These are phyloP conservation scores for Pemphredon lugubris DNA, from an alignment of 2,888 invertebrate genomes.

Conservation along the genomic window DNA sequence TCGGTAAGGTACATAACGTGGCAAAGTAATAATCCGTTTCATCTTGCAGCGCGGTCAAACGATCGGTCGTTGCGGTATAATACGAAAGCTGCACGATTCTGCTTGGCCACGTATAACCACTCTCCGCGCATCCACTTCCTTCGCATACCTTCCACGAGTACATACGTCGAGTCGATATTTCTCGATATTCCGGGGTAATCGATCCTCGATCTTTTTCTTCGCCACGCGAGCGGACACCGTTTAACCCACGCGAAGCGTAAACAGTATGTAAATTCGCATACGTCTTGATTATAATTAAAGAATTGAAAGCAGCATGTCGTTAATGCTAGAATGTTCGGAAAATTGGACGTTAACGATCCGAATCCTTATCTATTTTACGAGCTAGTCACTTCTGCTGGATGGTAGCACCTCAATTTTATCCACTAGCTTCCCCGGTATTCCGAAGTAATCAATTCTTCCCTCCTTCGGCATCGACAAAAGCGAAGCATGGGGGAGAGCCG, in stretches of 20 bases:
- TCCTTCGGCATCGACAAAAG: conserved; percentile 27
- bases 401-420: too few species aligned
- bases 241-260: too few species aligned
- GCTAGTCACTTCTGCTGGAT: too few species aligned
- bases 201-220: conserved; percentile 25
- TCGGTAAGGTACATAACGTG: conserved; percentile 58
- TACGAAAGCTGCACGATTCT: conserved; percentile 41
- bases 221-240: not conserved
- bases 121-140: conserved; percentile 27
- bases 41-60: conserved; percentile 54
- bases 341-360: too few species aligned
- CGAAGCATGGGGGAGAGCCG: not conserved
- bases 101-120: not conserved
- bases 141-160: conserved; percentile 27
- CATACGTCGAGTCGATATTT: conserved; percentile 31
- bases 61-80: conserved; percentile 37
- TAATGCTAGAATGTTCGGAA: too few species aligned
- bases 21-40: conserved; percentile 66
- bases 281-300: too few species aligned
- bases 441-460: conserved; percentile 52
- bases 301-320: too few species aligned
- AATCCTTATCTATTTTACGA: too few species aligned
- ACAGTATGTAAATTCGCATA: too few species aligned
- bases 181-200: conserved; percentile 38
- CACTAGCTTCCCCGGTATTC: too few species aligned